Percentiles rank a stretch among this genome's conserved stretches.
phyloP scores from a whole-genome alignment of 2,888 invertebrate genomes.

The Clusia tigrina region DNA sequence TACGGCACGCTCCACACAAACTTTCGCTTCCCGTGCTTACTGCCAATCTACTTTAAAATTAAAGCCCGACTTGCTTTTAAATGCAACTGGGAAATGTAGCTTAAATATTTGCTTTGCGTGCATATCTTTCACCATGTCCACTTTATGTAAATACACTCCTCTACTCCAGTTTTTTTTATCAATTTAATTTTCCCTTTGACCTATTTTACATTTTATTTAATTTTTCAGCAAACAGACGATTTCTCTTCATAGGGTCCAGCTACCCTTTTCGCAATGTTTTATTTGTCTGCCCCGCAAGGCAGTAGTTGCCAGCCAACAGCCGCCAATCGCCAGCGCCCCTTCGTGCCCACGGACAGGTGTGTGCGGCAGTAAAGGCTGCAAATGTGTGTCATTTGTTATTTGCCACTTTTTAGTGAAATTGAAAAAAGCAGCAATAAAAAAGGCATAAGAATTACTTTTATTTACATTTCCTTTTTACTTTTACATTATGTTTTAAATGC shows the following conservation, averaged over 20 bases:
- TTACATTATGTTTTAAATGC: not conserved
- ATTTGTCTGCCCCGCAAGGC: not conserved
- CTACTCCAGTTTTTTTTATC: slow-evolving; percentile 21
- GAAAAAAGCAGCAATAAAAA: slow-evolving; percentile 2
- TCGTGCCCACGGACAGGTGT: slow-evolving; percentile 15
- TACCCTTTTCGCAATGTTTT: not conserved
- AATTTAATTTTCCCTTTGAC: slow-evolving; percentile 24
- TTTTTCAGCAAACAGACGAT: slow-evolving; percentile 24
- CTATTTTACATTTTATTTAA: slow-evolving; percentile 28
- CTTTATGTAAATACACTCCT: not conserved
- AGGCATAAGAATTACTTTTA: slow-evolving; percentile 13
- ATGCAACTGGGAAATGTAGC: not conserved
- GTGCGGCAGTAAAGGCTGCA: slow-evolving; percentile 17
- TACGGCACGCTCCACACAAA: no score
- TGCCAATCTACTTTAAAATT: not conserved
- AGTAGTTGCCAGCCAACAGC: no score
- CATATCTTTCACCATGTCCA: not conserved
- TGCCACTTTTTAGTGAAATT: slow-evolving; percentile 5
- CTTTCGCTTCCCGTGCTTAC: no score
- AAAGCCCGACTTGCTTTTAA: not conserved
- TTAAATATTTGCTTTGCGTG: not conserved
- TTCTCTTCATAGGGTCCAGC: not conserved
- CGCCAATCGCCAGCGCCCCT: not conserved
- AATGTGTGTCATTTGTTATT: slow-evolving; percentile 27
- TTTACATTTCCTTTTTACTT: slow-evolving; percentile 11